Evolutionary conservation across 2,113 vertebrate species (phyloP), one percentile per base, ranked within the genome.

Genomic region (Cranoglanis bouderius): DNA sequence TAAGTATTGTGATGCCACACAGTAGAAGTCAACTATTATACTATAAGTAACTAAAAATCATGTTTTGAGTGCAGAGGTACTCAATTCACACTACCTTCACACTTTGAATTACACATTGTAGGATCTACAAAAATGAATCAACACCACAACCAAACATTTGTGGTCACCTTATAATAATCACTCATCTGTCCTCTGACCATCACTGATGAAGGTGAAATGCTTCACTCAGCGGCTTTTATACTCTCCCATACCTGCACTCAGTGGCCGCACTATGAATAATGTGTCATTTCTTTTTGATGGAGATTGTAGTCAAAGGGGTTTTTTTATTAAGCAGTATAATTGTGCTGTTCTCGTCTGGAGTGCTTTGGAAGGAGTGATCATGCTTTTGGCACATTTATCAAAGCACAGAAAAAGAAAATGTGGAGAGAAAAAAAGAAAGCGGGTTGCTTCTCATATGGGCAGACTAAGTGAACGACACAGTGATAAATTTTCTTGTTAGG

Each of bases 401-500:
- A 96, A 97, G 96, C 94, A 94, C 94, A 93, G 94, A 38, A 95
- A 84, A 94, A 91, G 91, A 94, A 96, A 94, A 92, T 90, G 93
- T 92, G 88, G 94, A 93, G 93, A 65, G 85, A 86, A 65, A 63
- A 74, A 87, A 55, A 65, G 29, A 75, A 84, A 86, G 91, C 91
- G 74, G 87, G 80, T 84, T 85, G 92, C 92, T 95, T 96, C 94
- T 95, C 95, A 93, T 95, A 96, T 93, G 94, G 95, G 92, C 92
- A 89, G 95, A 95, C 96, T 97, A 97, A 97, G 95, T 97, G 97
- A 98, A 97, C 96, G 95, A 96, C 97, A 96, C 96, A 97, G 96
- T 98, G 97, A 98, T 98, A 97, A 94, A 97, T 99, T 98, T 98
- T 98, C 98, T 99, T 98, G 98, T 99, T 99, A 99, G 97, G 95